A percentile compares a stretch with the other conserved stretches of the same genome.
Evolutionary conservation across 2,797 vertebrate genomes (phyloP).

Genomic region (Sebastes dallii): DNA sequence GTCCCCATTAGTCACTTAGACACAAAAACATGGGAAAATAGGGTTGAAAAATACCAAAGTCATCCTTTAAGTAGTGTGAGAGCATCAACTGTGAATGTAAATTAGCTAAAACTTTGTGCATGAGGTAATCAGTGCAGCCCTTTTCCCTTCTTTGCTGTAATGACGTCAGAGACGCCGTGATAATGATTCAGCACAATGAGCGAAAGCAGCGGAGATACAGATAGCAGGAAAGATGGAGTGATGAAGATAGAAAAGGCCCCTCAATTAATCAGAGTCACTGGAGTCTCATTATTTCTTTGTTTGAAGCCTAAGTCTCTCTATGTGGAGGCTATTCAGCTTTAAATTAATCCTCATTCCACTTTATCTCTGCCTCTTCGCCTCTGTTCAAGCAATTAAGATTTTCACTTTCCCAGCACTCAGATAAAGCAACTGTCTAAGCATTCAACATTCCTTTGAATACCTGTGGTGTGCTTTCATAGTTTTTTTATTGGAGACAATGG

Average conservation of each 20-base stretch:
- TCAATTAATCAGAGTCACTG: conserved; percentile 46
- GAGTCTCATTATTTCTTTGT: conserved; percentile 60
- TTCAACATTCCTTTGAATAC: conserved; percentile 55
- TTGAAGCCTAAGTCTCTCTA: conserved; percentile 44
- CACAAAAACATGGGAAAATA: no score
- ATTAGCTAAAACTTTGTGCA: conserved; percentile 19
- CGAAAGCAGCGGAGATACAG: conserved; percentile 33
- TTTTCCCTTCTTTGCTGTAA: background rate
- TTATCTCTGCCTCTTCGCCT: conserved; percentile 40
- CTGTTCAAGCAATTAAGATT: conserved; percentile 61
- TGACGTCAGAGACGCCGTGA: conserved; percentile 22
- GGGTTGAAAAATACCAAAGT: no score
- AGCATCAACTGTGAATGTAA: background rate
- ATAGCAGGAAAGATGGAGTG: conserved; percentile 29
- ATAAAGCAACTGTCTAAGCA: conserved; percentile 52
- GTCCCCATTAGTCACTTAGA: no score
- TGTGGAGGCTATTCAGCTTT: conserved; percentile 33
- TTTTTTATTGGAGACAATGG: conserved; percentile 55
- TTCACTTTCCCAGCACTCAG: conserved; percentile 47
- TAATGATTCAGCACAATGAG: conserved; percentile 41
- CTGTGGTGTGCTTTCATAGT: conserved; percentile 35
- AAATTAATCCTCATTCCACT: conserved; percentile 48
- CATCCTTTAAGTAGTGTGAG: background rate
- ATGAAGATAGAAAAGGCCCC: conserved; percentile 32
- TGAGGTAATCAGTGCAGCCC: conserved; percentile 14